Base-by-base conservation (phyloP, 2,888 invertebrate genomes). In the Euplexia lucipara region DNA sequence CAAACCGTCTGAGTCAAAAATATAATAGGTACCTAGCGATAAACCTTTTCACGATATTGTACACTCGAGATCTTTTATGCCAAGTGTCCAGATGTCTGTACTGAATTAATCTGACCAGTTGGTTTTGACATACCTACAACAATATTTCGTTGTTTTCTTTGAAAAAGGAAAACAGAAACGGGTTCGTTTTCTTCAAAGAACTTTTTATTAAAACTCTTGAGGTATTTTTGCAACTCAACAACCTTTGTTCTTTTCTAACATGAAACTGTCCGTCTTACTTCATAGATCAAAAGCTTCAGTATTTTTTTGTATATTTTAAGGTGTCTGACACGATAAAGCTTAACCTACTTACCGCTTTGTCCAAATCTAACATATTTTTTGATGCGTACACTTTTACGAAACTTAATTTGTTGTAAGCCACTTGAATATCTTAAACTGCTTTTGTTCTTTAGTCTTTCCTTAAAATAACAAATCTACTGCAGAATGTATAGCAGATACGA, bases 351-450 rank as follows among this genome's bases (percentile, higher is more conserved):
- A n/a, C n/a, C 0, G 0, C 35, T 8, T n/a, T 12, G 9, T 35
- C 9, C 0, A 1, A 32, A 39, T 59, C 20, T 1, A 7, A 49
- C 37, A 39, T 26, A 2, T 49, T 49, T 42, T 49, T 44, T 35
- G 26, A 14, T 20, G 20, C 34, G 9, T 45, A 3, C 6, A 51
- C 26, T 70, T 60, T 48, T 10, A 18, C 58, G 20, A 12, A 9
- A 20, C 35, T 2, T 16, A 18, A 42, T 42, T n/a, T 9, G 18
- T 63, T 20, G 26, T 26, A 7, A 18, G 2, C n/a, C 9, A 57
- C 2, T 20, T 30, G 26, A n/a, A n/a, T n/a, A n/a, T n/a, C n/a
- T n/a, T n/a, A n/a, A n/a, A n/a, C n/a, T n/a, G n/a, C n/a, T n/a
- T n/a, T n/a, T n/a, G n/a, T n/a, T n/a, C n/a, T n/a, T n/a, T n/a